Conservation (phyloP, 2,888 invertebrate genomes). For the Endomychus coccineus region DNA sequence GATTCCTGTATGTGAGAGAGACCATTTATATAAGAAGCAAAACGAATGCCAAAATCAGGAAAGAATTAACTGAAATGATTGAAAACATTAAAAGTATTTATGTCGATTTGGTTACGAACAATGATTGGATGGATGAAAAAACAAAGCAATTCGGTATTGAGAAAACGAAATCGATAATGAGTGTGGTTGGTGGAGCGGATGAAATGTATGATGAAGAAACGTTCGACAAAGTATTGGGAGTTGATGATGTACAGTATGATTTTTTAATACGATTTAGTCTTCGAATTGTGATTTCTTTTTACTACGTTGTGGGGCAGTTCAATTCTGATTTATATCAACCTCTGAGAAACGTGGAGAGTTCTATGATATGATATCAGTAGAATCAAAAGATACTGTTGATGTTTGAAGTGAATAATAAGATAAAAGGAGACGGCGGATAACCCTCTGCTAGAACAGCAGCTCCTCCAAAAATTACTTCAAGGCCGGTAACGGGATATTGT, state of each 20-base stretch:
- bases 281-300: too few relatives aligned
- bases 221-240: slow-evolving; percentile 24
- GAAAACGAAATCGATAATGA: slow-evolving; percentile 21
- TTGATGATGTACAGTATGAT: slow-evolving; percentile 28
- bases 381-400: too few relatives aligned
- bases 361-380: too few relatives aligned
- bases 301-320: too few relatives aligned
- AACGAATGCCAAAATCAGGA: slow-evolving; percentile 19
- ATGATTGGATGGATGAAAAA: slow-evolving; percentile 26
- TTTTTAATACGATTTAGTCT: too few relatives aligned
- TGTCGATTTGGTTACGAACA: slow-evolving; percentile 17
- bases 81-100: slow-evolving; percentile 25
- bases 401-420: too few relatives aligned
- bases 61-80: slow-evolving; percentile 24
- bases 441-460: too few relatives aligned
- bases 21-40: slow-evolving; percentile 27
- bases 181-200: slow-evolving; percentile 28
- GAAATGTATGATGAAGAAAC: slow-evolving; percentile 25
- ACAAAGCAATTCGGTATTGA: slow-evolving; percentile 21
- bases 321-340: too few relatives aligned
- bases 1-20: slow-evolving; percentile 31
- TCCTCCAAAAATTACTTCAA: too few relatives aligned
- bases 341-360: too few relatives aligned
- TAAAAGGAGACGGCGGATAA: too few relatives aligned
- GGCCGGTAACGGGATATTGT: too few relatives aligned